Conservation (phyloP, 2,888 invertebrate genomes). For the Timandra comae region DNA sequence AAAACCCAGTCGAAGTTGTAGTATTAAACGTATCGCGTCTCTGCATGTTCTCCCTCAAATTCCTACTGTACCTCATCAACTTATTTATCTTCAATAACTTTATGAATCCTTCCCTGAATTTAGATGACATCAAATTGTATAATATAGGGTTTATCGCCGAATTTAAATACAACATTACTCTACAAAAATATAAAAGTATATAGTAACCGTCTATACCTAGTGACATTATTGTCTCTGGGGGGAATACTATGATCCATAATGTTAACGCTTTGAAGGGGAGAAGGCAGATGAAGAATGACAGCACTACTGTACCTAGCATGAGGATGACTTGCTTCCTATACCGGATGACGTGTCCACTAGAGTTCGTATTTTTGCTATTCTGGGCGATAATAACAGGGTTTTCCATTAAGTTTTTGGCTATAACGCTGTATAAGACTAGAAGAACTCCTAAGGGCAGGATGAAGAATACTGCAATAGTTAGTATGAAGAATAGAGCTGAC, state of each 20-base stretch:
- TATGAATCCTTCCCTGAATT: conserved; percentile 89
- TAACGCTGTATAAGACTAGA: conserved; percentile 88
- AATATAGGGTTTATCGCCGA: conserved; percentile 94
- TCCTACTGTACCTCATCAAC: conserved; percentile 60
- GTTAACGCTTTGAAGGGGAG: conserved; percentile 92
- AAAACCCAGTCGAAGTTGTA: conserved; percentile 78
- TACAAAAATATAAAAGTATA: conserved; percentile 88
- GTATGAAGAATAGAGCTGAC: conserved; percentile 87
- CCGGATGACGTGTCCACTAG: conserved; percentile 77
- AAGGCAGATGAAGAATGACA: conserved; percentile 93
- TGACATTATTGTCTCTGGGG: conserved; percentile 79
- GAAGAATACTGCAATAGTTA: conserved; percentile 89
- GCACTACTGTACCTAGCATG: conserved; percentile 92
- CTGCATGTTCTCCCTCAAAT: conserved; percentile 72
- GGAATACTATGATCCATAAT: conserved; percentile 89
- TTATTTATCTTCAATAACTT: conserved; percentile 76
- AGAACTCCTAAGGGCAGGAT: conserved; percentile 88
- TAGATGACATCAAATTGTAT: conserved; percentile 94
- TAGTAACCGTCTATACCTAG: conserved; percentile 89
- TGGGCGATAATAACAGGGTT: conserved; percentile 84
- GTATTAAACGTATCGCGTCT: conserved; percentile 81
- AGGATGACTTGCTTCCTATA: conserved; percentile 89
- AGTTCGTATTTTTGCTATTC: conserved; percentile 65
- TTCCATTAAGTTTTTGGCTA: conserved; percentile 89
- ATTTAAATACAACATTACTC: conserved; percentile 92